Evolutionary conservation across 2,113 vertebrate genomes (phyloP), one percentile per base, ranked within the genome.

Genomic region (Bucco capensis): DNA sequence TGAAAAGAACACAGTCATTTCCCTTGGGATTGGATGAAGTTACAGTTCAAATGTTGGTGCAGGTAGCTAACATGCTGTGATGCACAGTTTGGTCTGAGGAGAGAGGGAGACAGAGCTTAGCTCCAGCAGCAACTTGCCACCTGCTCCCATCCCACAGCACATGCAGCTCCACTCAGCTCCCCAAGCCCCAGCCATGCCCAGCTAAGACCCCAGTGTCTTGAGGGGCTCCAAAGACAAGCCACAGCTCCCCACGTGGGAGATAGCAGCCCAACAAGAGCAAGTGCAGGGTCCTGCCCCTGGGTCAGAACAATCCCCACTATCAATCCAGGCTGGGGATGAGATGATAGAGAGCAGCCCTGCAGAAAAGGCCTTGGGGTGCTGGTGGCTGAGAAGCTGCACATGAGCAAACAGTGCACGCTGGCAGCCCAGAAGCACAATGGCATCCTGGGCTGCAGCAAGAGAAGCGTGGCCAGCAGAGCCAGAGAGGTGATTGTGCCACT

Each of bases 1-100:
- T 0, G 6, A 67, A 88, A n/a, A n/a, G n/a, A 49, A 0, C 0
- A 1, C 0, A 4, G 35, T 4, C 3, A 3, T 46, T 62, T 30
- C 37, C 2, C 24, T 23, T 7, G 5, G 37, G 15, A 60, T 31
- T 23, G 25, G 64, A 14, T 13, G n/a, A 28, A 57, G 54, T 0
- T 35, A 57, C 12, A 30, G 46, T 54, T 37, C 2, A 0, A 38
- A 30, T 6, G 72, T 13, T 27, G 37, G 12, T 46, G 42, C 56
- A 28, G 44, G 31, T 58, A 33, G 27, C 44, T 30, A 10, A 14
- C 6, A 10, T 0, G 0, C 44, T 49, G 37, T 33, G n/a, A 4
- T 27, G 54, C 17, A 25, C 7, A 2, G 49, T 13, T n/a, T 51
- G 40, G 28, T 30, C 54, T 3, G 40, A 69, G 46, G 12, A 23